Base-by-base conservation (phyloP, 2,888 invertebrate species). In the Arrhopalites spinosus region DNA sequence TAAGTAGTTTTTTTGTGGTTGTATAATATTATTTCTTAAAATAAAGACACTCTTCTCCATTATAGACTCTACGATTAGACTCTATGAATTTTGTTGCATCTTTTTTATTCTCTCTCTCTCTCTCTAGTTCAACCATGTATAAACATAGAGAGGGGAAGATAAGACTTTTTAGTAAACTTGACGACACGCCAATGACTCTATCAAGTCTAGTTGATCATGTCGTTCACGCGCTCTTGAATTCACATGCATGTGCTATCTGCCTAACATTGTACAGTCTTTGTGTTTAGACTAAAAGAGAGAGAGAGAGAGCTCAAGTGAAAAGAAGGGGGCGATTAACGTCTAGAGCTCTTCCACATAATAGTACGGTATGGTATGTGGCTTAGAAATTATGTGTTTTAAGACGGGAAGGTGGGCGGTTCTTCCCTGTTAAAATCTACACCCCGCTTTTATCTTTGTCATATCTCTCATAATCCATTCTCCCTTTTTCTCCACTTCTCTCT, bases 131-230 rank as follows among this genome's bases (percentile, higher is more conserved):
- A 7, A 13, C n/a, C 13, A 56, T 56, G 56, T n/a, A 36, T 11
- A 43, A 47, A 25, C 17, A 25, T 25, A 50, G 25, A 53, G 30
- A 53, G 23, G 59, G 53, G 23, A 53, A 53, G 45, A 66, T 45
- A 68, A 68, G 68, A 36, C 36, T 36, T 11, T 68, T 68, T n/a
- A 50, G 68, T 47, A 47, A 68, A 68, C 68, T 68, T 68, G 50
- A 47, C 25, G 69, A 53, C 50, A 69, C 69, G 17, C 53, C 69
- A 69, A 69, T 69, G 69, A 69, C 69, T 69, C 69, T 69, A 69
- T 69, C 53, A 69, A 27, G 47, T 50, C 3, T 8, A 47, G 50
- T 68, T 68, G 47, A 50, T 50, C 27, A 68, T 68, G 27, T 68
- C 25, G 47, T 68, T 68, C 68, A 68, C 68, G 68, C 68, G 68